Conservation (phyloP, 2,888 invertebrate species). For the Lithophane leautieri region DNA sequence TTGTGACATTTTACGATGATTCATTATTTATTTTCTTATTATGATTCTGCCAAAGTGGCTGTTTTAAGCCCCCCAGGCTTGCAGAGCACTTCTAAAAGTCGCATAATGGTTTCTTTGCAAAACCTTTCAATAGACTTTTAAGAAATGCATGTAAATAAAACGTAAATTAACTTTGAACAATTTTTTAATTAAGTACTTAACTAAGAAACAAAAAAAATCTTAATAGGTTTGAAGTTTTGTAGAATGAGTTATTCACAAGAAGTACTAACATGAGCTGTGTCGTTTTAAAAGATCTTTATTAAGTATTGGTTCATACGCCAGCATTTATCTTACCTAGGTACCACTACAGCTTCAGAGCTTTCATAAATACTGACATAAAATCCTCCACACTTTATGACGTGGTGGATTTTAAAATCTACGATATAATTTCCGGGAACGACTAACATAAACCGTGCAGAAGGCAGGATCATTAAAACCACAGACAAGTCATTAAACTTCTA, state of each 20-base stretch:
- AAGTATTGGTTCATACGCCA: background rate
- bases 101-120: conserved; percentile 26
- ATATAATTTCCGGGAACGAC: conserved; percentile 41
- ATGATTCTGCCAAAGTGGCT: too few relatives aligned
- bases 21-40: too few relatives aligned
- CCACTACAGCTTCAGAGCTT: background rate
- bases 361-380: conserved; percentile 40
- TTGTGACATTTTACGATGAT: too few relatives aligned
- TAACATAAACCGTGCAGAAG: conserved; percentile 47
- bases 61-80: too few relatives aligned
- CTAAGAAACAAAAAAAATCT: background rate
- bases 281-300: background rate
- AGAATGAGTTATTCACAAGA: background rate
- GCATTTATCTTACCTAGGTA: background rate
- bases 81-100: conserved; percentile 10
- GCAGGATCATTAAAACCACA: conserved; percentile 47
- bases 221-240: background rate
- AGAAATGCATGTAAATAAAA: conserved; percentile 15
- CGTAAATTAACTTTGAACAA: background rate
- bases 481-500: conserved; percentile 57
- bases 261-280: background rate
- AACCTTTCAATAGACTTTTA: conserved; percentile 15
- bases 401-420: conserved; percentile 44
- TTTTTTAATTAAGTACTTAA: background rate
- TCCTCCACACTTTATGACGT: conserved; percentile 24